Percentiles rank a stretch among this genome's conserved stretches.
Conservation (phyloP, 1,140 invertebrate genomes). For the Drosophila biarmipes region DNA sequence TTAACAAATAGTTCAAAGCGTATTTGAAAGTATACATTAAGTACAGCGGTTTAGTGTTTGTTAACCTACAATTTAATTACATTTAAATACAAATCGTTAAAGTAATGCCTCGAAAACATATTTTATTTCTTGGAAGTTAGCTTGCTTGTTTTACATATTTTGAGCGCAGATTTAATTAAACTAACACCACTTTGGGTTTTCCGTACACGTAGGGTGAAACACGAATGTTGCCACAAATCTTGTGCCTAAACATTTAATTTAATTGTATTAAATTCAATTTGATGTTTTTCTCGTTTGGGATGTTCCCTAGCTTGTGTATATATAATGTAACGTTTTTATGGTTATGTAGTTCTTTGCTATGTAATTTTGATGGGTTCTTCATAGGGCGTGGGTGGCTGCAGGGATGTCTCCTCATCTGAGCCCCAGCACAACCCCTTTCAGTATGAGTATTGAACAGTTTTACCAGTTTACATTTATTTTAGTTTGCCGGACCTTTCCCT, state of each 20-base stretch:
- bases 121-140: slow-evolving; percentile 49
- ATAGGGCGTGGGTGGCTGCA: neutral
- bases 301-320: slow-evolving; percentile 17
- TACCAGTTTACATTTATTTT: slow-evolving; percentile 15
- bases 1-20: slow-evolving; percentile 73
- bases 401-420: neutral
- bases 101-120: slow-evolving; percentile 67
- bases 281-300: slow-evolving; percentile 28
- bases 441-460: slow-evolving; percentile 50
- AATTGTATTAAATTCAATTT: slow-evolving; percentile 69
- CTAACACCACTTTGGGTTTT: slow-evolving; percentile 44
- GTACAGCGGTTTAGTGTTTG: slow-evolving; percentile 46
- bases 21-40: slow-evolving; percentile 68
- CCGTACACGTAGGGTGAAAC: slow-evolving; percentile 59
- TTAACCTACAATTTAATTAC: slow-evolving; percentile 53
- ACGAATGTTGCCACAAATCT: slow-evolving; percentile 66
- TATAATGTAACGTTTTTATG: slow-evolving; percentile 17
- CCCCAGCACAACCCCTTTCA: slow-evolving; percentile 5
- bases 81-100: slow-evolving; percentile 68
- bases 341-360: slow-evolving; percentile 17
- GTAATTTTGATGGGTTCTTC: slow-evolving; percentile 19
- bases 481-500: slow-evolving; percentile 14
- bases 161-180: slow-evolving; percentile 60
- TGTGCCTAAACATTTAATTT: slow-evolving; percentile 71
- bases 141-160: slow-evolving; percentile 45